Base-by-base conservation (phyloP, 2,113 vertebrate species). In the Pycnonotus jocosus region DNA sequence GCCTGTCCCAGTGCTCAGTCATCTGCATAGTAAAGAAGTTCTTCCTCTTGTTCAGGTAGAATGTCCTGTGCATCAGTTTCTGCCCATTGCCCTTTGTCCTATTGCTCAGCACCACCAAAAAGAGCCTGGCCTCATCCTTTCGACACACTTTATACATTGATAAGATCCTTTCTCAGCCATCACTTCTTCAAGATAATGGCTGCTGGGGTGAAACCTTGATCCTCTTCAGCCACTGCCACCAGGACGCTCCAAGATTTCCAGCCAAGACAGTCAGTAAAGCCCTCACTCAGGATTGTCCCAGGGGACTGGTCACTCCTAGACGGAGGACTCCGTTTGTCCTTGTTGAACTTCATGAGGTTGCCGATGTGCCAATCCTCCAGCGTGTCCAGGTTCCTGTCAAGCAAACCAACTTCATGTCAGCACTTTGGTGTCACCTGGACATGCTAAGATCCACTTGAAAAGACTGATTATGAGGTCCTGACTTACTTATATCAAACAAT, bases 341-440 rank as follows among this genome's bases (percentile, higher is more conserved):
- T 0, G 0, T 1, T 80, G 24, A 81, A 74, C 16, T 61, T 54
- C 0, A 2, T 14, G 23, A 42, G 22, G 28, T 22, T 70, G 37
- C 64, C n/a, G 21, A 42, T 25, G 18, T 44, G n/a, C 50, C 12
- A 12, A 42, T 64, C 42, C 47, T 86, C 21, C 81, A 56, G 64
- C 16, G 37, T 70, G 16, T 25, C 45, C 42, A 31, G 14, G 13
- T 10, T 74, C 47, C 40, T 44, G 47, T 70, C 28, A 45, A 31
- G 48, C 25, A 12, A 19, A 60, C 31, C 15, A 31, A 6, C 35
- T 45, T 30, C 3, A 42, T 1, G 2, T 77, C 54, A 73, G 31
- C 21, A 11, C 17, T 51, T 48, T 0, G 12, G 33, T 64, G 21
- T 66, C 69, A 57, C 24, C 28, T 38, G 23, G 27, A 61, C 4